These are phyloP conservation scores for Megaustenia siamemsis DNA, from an alignment of 2,888 invertebrate species.

Conservation along the genomic window DNA sequence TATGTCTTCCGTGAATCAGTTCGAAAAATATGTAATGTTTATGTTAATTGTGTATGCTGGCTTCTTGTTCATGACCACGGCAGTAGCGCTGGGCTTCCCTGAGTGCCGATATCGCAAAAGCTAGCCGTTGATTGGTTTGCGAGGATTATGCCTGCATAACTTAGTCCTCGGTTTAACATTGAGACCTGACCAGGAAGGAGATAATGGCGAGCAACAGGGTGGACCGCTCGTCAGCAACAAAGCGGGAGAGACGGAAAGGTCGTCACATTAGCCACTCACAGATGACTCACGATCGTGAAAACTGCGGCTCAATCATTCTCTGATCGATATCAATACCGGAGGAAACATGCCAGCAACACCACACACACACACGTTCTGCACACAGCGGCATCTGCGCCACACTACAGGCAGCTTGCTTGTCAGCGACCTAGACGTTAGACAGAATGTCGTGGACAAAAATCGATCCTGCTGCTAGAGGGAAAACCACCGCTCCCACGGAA, in stretches of 20 bases:
- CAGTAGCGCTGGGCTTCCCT: neutral
- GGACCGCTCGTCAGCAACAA: neutral
- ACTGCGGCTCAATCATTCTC: neutral
- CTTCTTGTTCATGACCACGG: neutral
- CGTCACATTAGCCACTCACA: neutral
- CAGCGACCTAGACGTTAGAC: neutral
- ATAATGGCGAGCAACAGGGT: neutral
- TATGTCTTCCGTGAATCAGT: neutral
- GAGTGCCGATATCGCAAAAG: neutral
- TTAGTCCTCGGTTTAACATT: neutral
- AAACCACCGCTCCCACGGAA: neutral
- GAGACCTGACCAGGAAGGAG: neutral
- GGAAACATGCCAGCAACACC: neutral
- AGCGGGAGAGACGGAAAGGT: neutral
- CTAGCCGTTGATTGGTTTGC: conserved; percentile 20
- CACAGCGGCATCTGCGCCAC: neutral
- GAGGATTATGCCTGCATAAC: conserved; percentile 36
- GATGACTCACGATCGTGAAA: neutral
- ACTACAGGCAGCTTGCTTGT: neutral
- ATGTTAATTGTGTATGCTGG: neutral
- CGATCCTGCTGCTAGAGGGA: neutral
- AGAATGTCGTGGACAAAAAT: neutral
- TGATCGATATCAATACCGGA: neutral
- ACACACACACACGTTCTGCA: neutral
- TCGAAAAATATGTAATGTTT: neutral